These are phyloP conservation scores for Takifugu flavidus DNA, from an alignment of 2,113 vertebrate genomes.

Conservation along the genomic window DNA sequence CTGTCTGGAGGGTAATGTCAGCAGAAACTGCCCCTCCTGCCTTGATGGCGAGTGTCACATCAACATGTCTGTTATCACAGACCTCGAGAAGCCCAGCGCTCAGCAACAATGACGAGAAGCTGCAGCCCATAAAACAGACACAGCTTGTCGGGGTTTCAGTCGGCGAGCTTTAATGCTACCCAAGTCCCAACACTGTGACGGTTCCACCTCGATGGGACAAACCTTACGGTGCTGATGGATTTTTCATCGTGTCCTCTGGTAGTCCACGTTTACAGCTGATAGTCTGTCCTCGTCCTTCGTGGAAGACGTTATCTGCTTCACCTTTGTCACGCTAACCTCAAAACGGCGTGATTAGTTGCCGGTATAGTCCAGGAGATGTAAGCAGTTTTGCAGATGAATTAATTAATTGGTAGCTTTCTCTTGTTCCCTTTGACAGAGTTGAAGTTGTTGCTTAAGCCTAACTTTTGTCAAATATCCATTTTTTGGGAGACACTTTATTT, in stretches of 20 bases:
- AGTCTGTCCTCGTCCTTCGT: background rate
- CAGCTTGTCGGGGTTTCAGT: background rate
- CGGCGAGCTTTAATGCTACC: background rate
- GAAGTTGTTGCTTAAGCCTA: no score
- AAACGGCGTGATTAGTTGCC: conserved; percentile 10
- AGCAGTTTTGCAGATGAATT: background rate
- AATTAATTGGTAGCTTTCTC: no score
- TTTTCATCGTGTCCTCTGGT: background rate
- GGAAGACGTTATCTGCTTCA: conserved; percentile 20
- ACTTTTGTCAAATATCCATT: no score
- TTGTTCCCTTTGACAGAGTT: no score
- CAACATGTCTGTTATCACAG: conserved; percentile 26
- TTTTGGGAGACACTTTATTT: no score
- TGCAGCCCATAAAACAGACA: background rate
- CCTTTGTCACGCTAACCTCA: conserved; percentile 29
- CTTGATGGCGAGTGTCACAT: conserved; percentile 1
- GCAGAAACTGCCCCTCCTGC: background rate
- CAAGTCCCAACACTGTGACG: no score
- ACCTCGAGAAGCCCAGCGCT: conserved; percentile 14
- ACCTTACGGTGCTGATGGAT: background rate
- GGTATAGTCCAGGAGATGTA: background rate
- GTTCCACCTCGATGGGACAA: background rate
- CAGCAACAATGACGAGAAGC: background rate
- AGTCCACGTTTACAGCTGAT: background rate
- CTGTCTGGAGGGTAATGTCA: background rate